These are phyloP conservation scores for Manacus vitellinus DNA, from an alignment of 2,113 vertebrate species.

Conservation along the genomic window DNA sequence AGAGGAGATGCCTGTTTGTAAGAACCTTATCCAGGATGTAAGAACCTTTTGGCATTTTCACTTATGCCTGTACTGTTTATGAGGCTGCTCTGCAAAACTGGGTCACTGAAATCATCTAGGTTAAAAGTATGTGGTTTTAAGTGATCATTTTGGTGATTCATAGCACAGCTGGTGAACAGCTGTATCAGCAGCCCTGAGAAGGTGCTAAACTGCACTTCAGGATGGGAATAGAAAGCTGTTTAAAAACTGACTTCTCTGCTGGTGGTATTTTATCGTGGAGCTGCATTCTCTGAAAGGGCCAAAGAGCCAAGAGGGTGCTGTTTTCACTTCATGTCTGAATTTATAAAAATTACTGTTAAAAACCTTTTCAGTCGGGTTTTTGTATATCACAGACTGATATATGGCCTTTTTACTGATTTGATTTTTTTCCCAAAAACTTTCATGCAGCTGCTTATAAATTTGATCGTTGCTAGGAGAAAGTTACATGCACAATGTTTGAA, in stretches of 20 bases:
- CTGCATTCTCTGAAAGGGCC: background rate
- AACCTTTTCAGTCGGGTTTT: background rate
- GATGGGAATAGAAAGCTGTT: background rate
- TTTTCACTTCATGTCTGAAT: background rate
- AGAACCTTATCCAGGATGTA: background rate
- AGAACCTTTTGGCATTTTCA: background rate
- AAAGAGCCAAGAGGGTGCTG: background rate
- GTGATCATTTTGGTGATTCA: background rate
- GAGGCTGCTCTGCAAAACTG: background rate
- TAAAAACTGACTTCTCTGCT: conserved; percentile 2
- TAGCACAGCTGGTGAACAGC: conserved; percentile 56
- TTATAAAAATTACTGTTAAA: background rate
- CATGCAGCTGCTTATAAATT: background rate
- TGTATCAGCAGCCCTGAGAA: conserved; percentile 43
- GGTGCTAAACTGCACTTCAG: conserved; percentile 20
- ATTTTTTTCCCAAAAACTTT: background rate
- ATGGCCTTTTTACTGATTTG: background rate
- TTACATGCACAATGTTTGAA: background rate
- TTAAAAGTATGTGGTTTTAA: conserved; percentile 22
- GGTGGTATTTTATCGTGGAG: background rate
- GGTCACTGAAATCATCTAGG: conserved; percentile 13
- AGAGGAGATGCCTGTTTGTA: background rate
- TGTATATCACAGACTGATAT: background rate
- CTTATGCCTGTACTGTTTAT: background rate
- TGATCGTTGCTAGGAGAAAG: background rate